A percentile compares a stretch with the other conserved stretches of the same genome.
Conservation (phyloP, 2,797 vertebrate genomes). For the Huso huso region DNA sequence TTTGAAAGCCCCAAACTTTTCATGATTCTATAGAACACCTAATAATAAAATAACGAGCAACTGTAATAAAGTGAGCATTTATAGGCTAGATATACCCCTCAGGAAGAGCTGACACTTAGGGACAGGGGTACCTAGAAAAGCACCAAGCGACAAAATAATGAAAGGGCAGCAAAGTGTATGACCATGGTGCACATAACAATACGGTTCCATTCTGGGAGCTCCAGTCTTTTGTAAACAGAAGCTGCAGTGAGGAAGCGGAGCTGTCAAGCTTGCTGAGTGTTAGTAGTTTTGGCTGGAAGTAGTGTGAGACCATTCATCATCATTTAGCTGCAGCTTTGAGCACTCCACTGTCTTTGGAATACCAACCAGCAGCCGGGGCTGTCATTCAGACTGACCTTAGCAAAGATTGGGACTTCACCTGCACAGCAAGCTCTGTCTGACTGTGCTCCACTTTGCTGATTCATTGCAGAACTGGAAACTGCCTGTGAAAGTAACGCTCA, state of each 20-base stretch:
- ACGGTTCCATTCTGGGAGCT: constrained; percentile 1
- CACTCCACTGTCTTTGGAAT: constrained; percentile 20
- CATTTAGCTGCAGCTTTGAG: constrained; percentile 3
- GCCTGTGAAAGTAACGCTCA: neutral
- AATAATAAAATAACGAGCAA: no score
- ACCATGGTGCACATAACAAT: constrained; percentile 6
- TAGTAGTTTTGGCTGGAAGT: constrained; percentile 13
- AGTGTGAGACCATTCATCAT: constrained; percentile 20
- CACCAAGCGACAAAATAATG: neutral
- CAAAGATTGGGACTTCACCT: neutral
- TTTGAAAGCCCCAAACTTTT: no score
- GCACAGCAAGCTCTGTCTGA: neutral
- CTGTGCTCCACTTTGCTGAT: neutral
- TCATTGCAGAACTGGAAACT: neutral
- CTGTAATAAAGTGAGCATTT: neutral
- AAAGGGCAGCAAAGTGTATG: constrained; percentile 5
- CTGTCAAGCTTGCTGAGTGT: constrained; percentile 9
- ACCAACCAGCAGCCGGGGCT: neutral
- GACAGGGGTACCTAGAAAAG: neutral
- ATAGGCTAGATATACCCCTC: constrained; percentile 24
- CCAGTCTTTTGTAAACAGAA: constrained; percentile 7
- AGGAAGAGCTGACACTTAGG: constrained; percentile 16
- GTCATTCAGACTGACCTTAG: neutral
- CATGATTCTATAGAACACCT: no score
- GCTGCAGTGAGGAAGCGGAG: constrained; percentile 6